phyloP scores from a whole-genome alignment of 2,888 invertebrate species.

The Tenthredo distinguenda region DNA sequence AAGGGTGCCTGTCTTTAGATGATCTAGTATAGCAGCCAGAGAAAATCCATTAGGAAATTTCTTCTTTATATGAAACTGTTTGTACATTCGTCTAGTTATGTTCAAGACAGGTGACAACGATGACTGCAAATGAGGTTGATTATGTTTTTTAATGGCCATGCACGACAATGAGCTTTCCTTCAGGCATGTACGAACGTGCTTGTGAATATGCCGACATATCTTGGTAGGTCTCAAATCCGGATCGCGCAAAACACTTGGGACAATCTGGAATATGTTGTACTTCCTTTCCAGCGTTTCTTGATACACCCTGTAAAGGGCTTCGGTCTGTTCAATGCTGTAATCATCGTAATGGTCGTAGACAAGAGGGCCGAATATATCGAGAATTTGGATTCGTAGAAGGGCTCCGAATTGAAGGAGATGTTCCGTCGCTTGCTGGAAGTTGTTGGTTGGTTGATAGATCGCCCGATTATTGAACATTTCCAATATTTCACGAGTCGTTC shows the following conservation, averaged over 20 bases:
- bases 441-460: conserved; percentile 48
- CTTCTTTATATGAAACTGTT: conserved; percentile 40
- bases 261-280: conserved; percentile 63
- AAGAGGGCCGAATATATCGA: conserved; percentile 63
- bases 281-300: conserved; percentile 61
- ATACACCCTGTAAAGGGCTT: conserved; percentile 61
- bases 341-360: conserved; percentile 67
- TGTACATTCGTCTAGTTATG: conserved; percentile 53
- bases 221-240: conserved; percentile 59
- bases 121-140: not conserved
- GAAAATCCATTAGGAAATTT: conserved; percentile 59
- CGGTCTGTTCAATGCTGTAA: conserved; percentile 60
- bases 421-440: conserved; percentile 62
- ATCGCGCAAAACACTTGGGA: conserved; percentile 60
- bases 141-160: conserved; percentile 50
- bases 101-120: not conserved
- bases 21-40: conserved; percentile 52
- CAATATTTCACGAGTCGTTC: conserved; percentile 56
- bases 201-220: conserved; percentile 61
- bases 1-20: conserved; percentile 54
- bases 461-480: conserved; percentile 40
- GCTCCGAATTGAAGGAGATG: conserved; percentile 62
- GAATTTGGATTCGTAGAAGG: conserved; percentile 60
- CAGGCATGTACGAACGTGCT: conserved; percentile 56
- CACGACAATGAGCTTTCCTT: conserved; percentile 58